Evolutionary conservation across 2,888 invertebrate species (phyloP), one percentile per base, ranked within the genome.

Genomic region (Hydriomena furcata): DNA sequence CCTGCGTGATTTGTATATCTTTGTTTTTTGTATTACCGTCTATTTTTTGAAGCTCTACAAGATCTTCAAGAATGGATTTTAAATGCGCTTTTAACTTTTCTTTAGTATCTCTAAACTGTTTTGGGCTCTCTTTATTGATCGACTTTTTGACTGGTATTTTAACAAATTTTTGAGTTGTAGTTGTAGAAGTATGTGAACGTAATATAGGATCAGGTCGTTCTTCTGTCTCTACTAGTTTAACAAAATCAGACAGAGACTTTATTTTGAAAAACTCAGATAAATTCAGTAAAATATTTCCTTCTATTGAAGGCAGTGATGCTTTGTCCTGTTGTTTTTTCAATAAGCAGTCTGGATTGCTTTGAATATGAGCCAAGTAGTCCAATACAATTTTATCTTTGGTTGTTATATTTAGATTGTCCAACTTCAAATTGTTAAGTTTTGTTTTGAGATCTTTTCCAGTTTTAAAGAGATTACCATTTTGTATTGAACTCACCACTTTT

Each of bases 191-290:
- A 8, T 43, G 38, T n/a, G 50, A 12, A 7, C 52, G 59, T n/a
- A 58, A 13, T 3, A 52, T 13, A 44, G 49, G 48, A 12, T 60
- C 11, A 34, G 37, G 5, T 8, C 7, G 32, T 43, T 49, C 37
- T 7, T 52, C 41, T 12, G 46, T 45, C 21, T 52, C 61, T 42
- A 82, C 30, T 30, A 82, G 35, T 42, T 79, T 80, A 0, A 84
- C 42, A 27, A 89, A 71, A 58, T 86, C 87, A n/a, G 73, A 58
- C 24, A 81, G 73, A 0, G 87, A 82, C 58, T 84, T 84, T 1
- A 85, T 76, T 66, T 83, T 87, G 3, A 84, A 79, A 56, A 87
- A 82, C 43, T 90, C 83, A 0, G 83, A 81, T 25, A 90, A 63
- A 57, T 83, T 85, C 1, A 82, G 64, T 38, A 87, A 62, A 55